Conservation (phyloP, 2,113 vertebrate species). For the Phalacrocorax brasilianus region DNA sequence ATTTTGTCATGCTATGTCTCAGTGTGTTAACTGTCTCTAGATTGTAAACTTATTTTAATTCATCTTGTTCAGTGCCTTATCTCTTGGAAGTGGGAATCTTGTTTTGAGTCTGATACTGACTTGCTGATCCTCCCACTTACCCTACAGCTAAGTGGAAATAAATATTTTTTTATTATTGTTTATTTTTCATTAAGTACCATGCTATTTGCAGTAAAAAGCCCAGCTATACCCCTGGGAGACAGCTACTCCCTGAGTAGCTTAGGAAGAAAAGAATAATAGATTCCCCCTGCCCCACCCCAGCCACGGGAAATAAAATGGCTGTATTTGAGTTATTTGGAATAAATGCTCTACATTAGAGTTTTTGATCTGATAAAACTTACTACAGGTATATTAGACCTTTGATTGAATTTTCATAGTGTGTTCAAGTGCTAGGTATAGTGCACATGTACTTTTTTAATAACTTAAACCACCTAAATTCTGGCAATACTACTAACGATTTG, state of each 20-base stretch:
- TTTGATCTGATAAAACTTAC: not conserved
- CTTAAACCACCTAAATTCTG: not conserved
- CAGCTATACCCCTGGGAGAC: not conserved
- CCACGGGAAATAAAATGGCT: not conserved
- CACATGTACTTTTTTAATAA: not conserved
- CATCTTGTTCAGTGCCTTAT: not conserved
- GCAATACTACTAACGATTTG: not conserved
- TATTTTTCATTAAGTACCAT: not conserved
- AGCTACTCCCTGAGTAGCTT: not conserved
- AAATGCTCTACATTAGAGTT: not conserved
- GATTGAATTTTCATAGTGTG: not conserved
- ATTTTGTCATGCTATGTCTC: not conserved
- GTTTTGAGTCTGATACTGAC: not conserved
- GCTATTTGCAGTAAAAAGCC: not conserved
- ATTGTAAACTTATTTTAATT: not conserved
- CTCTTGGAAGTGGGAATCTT: not conserved
- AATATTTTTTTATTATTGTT: not conserved
- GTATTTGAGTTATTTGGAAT: not conserved
- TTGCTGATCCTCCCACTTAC: not conserved
- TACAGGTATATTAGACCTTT: not conserved
- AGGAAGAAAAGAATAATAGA: not conserved
- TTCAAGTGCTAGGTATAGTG: not conserved
- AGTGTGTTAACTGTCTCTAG: not conserved
- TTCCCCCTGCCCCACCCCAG: not conserved
- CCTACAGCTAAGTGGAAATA: not conserved